phyloP scores from a whole-genome alignment of 30 jellyfish, hydroid and myxozoan species.

The Aurelia aurita complex sp. Pacific region DNA sequence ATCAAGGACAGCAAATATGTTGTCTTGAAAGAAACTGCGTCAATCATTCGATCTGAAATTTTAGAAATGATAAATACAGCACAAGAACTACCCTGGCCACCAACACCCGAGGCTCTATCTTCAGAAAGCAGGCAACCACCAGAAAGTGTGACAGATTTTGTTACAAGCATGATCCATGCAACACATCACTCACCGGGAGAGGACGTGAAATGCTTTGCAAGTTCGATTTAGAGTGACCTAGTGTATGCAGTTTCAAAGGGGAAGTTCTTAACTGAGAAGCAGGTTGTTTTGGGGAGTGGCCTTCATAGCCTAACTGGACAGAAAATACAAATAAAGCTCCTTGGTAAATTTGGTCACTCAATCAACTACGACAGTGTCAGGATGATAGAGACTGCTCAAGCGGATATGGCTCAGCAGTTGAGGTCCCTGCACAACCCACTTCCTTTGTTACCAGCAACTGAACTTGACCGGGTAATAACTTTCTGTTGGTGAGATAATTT shows the following conservation, averaged over 20 bases:
- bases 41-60: conserved; percentile 24
- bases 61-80: conserved; percentile 26
- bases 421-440: conserved; percentile 52
- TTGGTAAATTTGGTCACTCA: conserved; percentile 45
- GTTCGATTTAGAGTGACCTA: conserved; percentile 18
- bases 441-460: conserved; percentile 45
- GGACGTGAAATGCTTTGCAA: conserved; percentile 3
- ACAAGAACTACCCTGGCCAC: conserved; percentile 41
- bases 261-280: conserved; percentile 20
- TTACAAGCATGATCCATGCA: conserved; percentile 25
- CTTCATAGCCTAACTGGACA: conserved; percentile 49
- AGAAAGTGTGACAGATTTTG: conserved; percentile 23
- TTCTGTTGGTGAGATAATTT: conserved; percentile 41
- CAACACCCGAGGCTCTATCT: conserved; percentile 38
- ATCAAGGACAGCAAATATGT: conserved; percentile 27
- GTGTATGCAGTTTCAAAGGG: conserved; percentile 49
- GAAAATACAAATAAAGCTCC: conserved; percentile 24
- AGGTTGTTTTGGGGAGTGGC: conserved; percentile 34
- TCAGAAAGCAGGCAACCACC: conserved; percentile 5
- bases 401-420: conserved; percentile 30
- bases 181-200: conserved; percentile 32
- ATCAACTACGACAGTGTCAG: conserved; percentile 36
- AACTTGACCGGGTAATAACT: conserved; percentile 23
- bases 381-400: conserved; percentile 61
- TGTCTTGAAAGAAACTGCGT: too few species aligned